phyloP scores from a whole-genome alignment of 1,140 invertebrate genomes.

The Drosophila saltans region DNA sequence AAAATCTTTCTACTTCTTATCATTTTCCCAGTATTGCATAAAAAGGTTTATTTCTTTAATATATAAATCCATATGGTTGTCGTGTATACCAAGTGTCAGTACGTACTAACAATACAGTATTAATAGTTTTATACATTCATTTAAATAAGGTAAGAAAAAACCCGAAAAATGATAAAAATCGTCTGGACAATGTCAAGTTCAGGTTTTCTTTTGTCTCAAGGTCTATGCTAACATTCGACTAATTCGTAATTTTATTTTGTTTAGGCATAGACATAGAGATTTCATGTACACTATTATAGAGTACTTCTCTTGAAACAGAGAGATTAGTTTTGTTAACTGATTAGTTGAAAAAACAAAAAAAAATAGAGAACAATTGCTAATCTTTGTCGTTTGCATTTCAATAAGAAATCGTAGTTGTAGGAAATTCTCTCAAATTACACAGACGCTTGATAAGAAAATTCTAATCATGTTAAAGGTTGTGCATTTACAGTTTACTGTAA shows the following conservation, averaged over 20 bases:
- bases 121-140: background rate
- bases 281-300: background rate
- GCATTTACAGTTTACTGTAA: background rate
- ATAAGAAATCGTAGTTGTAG: background rate
- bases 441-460: background rate
- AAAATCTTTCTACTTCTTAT: background rate
- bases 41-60: background rate
- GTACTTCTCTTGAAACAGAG: background rate
- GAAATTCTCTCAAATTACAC: background rate
- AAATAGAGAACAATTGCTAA: no score
- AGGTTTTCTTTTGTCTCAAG: background rate
- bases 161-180: constrained; percentile 1
- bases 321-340: constrained; percentile 2
- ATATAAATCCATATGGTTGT: background rate
- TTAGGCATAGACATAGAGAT: background rate
- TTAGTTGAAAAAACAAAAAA: background rate
- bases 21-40: background rate
- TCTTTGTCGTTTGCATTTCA: no score
- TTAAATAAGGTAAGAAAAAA: background rate
- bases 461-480: background rate
- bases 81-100: background rate
- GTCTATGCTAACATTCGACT: constrained; percentile 6
- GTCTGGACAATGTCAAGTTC: background rate
- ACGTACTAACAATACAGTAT: background rate
- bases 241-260: background rate